A percentile compares a stretch with the other conserved stretches of the same genome.
Conservation (phyloP, 2,113 vertebrate genomes). For the Ceuthmochares aereus region DNA sequence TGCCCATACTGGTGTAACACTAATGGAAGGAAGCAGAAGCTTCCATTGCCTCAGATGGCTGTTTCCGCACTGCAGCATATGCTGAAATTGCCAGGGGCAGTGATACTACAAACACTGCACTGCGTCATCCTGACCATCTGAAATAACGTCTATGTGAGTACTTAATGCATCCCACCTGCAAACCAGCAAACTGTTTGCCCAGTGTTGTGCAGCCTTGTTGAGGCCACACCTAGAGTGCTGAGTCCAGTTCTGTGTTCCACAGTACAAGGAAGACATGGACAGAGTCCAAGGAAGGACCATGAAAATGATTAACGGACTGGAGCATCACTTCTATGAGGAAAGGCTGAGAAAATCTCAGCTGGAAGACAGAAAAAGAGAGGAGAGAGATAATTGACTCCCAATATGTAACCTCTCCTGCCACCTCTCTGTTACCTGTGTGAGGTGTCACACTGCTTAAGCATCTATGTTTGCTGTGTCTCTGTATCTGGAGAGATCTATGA, state of each 20-base stretch:
- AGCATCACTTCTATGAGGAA: neutral
- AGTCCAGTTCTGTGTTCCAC: too few relatives aligned
- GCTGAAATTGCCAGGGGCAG: neutral
- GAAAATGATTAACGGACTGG: neutral
- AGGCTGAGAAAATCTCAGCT: neutral
- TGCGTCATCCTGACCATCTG: neutral
- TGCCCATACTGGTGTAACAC: neutral
- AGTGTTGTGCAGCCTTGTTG: neutral
- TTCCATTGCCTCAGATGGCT: neutral
- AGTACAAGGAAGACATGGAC: neutral
- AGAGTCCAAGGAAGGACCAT: neutral
- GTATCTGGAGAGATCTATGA: neutral
- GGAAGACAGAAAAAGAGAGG: neutral
- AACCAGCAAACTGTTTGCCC: neutral
- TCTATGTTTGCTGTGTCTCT: neutral
- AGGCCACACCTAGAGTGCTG: too few relatives aligned
- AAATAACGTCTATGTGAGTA: neutral
- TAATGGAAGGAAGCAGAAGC: neutral
- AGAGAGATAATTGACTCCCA: neutral
- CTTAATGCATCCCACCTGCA: neutral
- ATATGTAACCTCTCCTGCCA: neutral
- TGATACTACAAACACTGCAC: neutral
- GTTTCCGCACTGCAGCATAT: neutral
- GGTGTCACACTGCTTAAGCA: neutral
- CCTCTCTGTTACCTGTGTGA: neutral